Evolutionary conservation across 2,113 vertebrate species (phyloP).

Genomic region (Myotis davidii): DNA sequence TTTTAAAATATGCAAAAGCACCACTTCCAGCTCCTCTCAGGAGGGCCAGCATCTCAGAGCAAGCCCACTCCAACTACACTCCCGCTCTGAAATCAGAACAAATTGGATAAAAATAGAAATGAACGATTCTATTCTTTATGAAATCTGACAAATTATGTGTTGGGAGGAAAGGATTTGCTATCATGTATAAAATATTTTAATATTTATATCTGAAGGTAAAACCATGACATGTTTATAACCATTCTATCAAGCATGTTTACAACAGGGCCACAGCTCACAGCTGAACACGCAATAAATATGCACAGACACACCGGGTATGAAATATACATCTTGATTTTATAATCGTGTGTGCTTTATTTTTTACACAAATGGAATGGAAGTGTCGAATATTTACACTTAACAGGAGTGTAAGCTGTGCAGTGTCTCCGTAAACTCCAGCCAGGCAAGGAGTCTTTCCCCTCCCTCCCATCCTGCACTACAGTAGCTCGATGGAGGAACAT

Average conservation of each 20-base stretch:
- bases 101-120: conserved; percentile 61
- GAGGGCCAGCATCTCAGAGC: not conserved
- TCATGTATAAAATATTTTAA: conserved; percentile 87
- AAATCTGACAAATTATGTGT: conserved; percentile 86
- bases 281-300: conserved; percentile 84
- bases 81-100: conserved; percentile 34
- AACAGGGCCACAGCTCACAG: conserved; percentile 76
- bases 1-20: conserved; percentile 44
- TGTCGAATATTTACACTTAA: conserved; percentile 89
- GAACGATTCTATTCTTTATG: conserved; percentile 45
- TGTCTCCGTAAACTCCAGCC: conserved; percentile 86
- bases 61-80: not conserved
- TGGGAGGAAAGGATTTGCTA: conserved; percentile 84
- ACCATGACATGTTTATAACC: conserved; percentile 84
- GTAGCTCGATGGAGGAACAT: conserved; percentile 80
- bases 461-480: conserved; percentile 68
- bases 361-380: conserved; percentile 91
- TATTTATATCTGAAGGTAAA: conserved; percentile 86
- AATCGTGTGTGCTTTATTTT: conserved; percentile 90
- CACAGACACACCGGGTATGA: conserved; percentile 87
- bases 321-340: conserved; percentile 90
- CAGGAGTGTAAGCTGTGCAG: conserved; percentile 87
- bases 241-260: conserved; percentile 84
- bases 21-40: conserved; percentile 25
- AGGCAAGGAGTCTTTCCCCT: conserved; percentile 76